Conservation (phyloP, 2,113 vertebrate species). For the Dolichotis patagonum region DNA sequence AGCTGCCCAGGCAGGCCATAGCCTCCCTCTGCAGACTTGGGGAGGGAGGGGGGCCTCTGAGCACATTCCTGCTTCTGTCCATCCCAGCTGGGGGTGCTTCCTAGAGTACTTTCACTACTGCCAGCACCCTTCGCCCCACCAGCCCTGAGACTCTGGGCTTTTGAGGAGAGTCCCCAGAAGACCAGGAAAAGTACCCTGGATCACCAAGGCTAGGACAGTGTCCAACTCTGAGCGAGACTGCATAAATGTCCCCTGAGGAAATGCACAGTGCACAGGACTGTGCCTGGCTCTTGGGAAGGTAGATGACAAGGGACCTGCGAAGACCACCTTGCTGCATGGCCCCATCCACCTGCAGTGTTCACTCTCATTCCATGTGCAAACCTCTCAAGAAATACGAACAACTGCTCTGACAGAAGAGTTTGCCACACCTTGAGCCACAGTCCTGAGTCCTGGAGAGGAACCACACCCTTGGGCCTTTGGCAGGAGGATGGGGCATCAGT, state of each 20-base stretch:
- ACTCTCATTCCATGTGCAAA: neutral
- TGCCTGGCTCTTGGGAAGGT: neutral
- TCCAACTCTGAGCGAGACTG: neutral
- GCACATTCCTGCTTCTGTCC: neutral
- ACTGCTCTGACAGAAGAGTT: neutral
- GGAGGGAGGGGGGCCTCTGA: neutral
- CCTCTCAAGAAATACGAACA: neutral
- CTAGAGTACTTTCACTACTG: neutral
- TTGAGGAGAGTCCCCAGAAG: neutral
- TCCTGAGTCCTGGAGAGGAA: neutral
- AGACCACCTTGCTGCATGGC: rapidly evolving
- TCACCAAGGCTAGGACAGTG: neutral
- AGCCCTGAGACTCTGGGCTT: neutral
- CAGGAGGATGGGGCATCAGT: neutral
- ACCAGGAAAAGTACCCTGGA: neutral
- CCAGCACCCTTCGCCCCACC: neutral
- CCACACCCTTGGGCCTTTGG: neutral
- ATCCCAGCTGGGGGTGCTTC: neutral
- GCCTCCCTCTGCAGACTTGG: neutral
- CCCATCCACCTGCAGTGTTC: neutral
- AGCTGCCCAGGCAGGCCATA: slow-evolving; percentile 30
- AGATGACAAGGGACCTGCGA: neutral
- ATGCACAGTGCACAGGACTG: neutral
- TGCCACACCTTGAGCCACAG: no score
- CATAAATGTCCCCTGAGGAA: rapidly evolving